Percentiles rank a stretch among this genome's conserved stretches.
phyloP scores from a whole-genome alignment of 30 jellyfish, hydroid and myxozoan species.

The Aurelia sp. region DNA sequence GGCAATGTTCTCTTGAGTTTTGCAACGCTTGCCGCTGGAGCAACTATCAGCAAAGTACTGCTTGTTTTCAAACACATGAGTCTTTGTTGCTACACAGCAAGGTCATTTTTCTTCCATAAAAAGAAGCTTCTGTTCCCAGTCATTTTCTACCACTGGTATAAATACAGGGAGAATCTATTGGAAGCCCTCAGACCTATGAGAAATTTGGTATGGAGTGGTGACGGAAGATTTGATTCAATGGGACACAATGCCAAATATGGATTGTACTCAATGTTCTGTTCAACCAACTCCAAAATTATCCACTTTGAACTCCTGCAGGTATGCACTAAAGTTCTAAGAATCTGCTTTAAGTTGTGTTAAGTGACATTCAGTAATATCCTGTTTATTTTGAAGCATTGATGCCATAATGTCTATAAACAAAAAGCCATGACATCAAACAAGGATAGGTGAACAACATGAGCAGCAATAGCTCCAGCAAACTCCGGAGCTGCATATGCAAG shows the following conservation, averaged over 20 bases:
- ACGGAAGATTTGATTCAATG: slow-evolving; percentile 53
- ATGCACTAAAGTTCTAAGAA: neutral
- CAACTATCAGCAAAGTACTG: slow-evolving; percentile 16
- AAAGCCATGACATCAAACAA: too few relatives aligned
- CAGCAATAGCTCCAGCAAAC: too few relatives aligned
- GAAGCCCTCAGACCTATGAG: neutral
- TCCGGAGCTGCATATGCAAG: too few relatives aligned
- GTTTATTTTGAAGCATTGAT: neutral
- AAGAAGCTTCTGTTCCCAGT: slow-evolving; percentile 39
- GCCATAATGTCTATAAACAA: neutral
- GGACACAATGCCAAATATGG: slow-evolving; percentile 42
- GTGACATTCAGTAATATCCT: neutral
- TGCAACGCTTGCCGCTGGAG: slow-evolving; percentile 39
- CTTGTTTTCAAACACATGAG: slow-evolving; percentile 36
- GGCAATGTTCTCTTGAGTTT: slow-evolving; percentile 27
- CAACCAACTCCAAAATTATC: neutral
- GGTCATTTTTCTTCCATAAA: slow-evolving; percentile 36
- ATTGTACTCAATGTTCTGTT: slow-evolving; percentile 10
- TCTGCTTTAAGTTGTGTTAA: neutral
- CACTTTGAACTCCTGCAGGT: slow-evolving; percentile 33
- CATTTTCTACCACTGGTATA: slow-evolving; percentile 14
- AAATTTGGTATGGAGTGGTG: slow-evolving; percentile 49
- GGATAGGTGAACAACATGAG: too few relatives aligned
- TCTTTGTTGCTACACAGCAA: neutral
- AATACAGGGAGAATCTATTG: neutral